Evolutionary conservation across 2,888 invertebrate genomes (phyloP).

Genomic region (Eugnorisma glareosa): DNA sequence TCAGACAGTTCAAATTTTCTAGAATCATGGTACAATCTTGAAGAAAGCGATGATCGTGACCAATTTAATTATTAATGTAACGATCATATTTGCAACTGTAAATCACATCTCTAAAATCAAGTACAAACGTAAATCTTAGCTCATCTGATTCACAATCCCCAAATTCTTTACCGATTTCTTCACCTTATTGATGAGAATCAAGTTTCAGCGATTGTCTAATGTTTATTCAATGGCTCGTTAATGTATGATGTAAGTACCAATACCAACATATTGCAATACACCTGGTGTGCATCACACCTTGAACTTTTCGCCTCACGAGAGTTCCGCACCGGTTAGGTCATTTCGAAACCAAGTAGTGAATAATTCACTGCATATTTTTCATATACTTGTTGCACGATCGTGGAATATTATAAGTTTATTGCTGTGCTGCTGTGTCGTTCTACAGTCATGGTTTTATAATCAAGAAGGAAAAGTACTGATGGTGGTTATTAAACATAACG

Average conservation of each 20-base stretch:
- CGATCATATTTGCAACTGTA: background rate
- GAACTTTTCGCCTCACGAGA: conserved; percentile 80
- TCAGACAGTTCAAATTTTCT: background rate
- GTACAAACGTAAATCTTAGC: background rate
- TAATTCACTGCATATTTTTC: conserved; percentile 55
- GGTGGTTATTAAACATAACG: background rate
- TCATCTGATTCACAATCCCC: conserved; percentile 7
- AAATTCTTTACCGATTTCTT: conserved; percentile 33
- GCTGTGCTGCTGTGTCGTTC: conserved; percentile 29
- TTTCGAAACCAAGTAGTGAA: conserved; percentile 70
- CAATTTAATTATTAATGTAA: background rate
- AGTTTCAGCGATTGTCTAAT: conserved; percentile 48
- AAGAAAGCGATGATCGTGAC: background rate
- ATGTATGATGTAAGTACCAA: conserved; percentile 48
- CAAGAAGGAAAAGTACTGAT: conserved; percentile 14
- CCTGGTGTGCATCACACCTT: conserved; percentile 71
- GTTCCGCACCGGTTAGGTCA: conserved; percentile 68
- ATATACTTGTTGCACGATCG: conserved; percentile 57
- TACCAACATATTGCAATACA: conserved; percentile 37
- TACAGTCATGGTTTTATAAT: conserved; percentile 41
- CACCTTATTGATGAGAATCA: conserved; percentile 24
- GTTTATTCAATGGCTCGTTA: conserved; percentile 58
- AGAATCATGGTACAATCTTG: background rate
- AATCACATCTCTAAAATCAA: conserved; percentile 3
- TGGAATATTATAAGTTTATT: conserved; percentile 44